Evolutionary conservation across 1,140 invertebrate genomes (phyloP), one percentile per base, ranked within the genome.

Genomic region (Epicauta chinensis): DNA sequence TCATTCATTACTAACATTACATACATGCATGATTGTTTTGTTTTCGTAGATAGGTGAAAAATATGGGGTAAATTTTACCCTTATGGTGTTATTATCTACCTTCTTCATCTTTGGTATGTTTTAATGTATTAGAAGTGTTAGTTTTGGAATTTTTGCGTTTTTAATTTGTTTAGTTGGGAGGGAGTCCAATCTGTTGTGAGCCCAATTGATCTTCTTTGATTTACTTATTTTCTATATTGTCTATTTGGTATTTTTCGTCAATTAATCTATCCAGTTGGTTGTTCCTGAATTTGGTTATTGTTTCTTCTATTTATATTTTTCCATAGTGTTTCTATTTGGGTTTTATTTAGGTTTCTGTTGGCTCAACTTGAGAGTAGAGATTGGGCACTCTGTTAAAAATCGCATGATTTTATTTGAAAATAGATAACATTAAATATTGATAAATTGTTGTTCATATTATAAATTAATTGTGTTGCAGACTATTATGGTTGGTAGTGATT

Each of bases 401-500:
- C 4, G 23, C 23, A 23, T 23, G 23, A 23, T 23, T 23, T 23
- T 7, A 7, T 23, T 23, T n/a, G n/a, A n/a, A n/a, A n/a, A n/a
- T 38, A 9, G 9, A 14, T 15, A 40, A 36, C 34, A 12, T 10
- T 7, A 12, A 5, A 0, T 36, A 36, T 14, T 12, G 34, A 4
- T 4, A 36, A 14, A 12, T 12, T 7, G 0, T 23, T 23, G 23
- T 23, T 23, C 23, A 23, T 23, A 23, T 45, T 53, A 10, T 35
- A 13, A 30, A 40, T 54, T 44, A 37, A 31, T 45, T 16, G 34
- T 31, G 42, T 40, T 54, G 2, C 35, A 79, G 77, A 95, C 89
- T 13, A 97, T 97, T 51, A 96, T 97, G 89, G 93, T 98, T 16
- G 94, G 94, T 16, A 84, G 83, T 60, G 90, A 94, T 65, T 97